These are phyloP conservation scores for Acanthosepion pharaonis DNA, from an alignment of 2,888 invertebrate genomes.

Conservation along the genomic window DNA sequence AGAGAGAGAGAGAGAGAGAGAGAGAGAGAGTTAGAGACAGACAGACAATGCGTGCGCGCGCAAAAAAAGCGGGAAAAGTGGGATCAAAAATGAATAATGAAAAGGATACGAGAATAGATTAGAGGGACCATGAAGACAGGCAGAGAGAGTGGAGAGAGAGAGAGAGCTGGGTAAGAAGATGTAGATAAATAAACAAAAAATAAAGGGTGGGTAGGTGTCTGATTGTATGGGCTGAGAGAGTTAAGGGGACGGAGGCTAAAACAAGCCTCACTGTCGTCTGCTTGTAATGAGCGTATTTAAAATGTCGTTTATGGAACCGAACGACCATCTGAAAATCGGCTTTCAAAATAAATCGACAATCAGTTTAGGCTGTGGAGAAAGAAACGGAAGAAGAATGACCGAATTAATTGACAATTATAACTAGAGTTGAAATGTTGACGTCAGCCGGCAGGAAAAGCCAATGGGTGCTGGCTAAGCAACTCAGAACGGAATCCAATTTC, in stretches of 20 bases:
- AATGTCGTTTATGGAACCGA: neutral
- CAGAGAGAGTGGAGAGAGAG: neutral
- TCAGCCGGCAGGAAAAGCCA: conserved; percentile 18
- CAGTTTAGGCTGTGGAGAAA: neutral
- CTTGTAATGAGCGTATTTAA: neutral
- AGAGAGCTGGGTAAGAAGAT: neutral
- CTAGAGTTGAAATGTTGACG: neutral
- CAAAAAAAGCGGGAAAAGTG: too few species aligned
- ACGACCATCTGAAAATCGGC: neutral
- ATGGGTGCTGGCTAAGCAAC: neutral
- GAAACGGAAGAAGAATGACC: neutral
- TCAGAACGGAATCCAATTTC: neutral
- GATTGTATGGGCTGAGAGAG: neutral
- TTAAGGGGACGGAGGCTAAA: neutral
- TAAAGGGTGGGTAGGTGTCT: neutral
- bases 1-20: too few species aligned
- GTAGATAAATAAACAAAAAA: neutral
- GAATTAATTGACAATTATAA: conserved; percentile 8
- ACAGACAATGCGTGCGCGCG: too few species aligned
- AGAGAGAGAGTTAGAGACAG: too few species aligned
- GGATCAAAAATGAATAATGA: too few species aligned
- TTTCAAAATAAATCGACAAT: neutral
- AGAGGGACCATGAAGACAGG: neutral
- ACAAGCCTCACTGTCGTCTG: neutral
- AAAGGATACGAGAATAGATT: neutral